Conservation (phyloP, 2,797 vertebrate genomes). For the Alectoris magna region DNA sequence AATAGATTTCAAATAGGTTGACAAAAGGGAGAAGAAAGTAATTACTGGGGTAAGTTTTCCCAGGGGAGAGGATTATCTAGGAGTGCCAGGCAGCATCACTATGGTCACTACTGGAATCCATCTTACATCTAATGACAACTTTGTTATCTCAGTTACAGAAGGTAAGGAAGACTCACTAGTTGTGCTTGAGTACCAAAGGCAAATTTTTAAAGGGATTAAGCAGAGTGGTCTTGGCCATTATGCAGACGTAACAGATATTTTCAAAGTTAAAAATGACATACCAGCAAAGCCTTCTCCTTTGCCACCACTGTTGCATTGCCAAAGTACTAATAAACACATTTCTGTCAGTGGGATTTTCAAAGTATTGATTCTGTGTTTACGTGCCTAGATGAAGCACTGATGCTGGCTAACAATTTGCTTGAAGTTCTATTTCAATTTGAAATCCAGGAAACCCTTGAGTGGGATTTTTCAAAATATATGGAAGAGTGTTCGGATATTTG, state of each 20-base stretch:
- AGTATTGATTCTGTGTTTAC: neutral
- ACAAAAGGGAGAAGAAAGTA: conserved; percentile 58
- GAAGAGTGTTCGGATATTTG: neutral
- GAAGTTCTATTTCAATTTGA: neutral
- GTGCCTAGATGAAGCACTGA: neutral
- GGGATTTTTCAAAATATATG: neutral
- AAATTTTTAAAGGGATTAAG: conserved; percentile 32
- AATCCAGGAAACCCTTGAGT: neutral
- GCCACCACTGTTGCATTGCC: neutral
- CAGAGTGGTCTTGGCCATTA: neutral
- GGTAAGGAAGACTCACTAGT: conserved; percentile 11
- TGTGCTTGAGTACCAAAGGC: neutral
- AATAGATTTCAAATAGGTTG: conserved; percentile 61
- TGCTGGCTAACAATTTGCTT: neutral
- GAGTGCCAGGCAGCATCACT: conserved; percentile 36
- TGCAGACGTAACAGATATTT: neutral
- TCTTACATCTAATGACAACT: conserved; percentile 48
- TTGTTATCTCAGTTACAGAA: conserved; percentile 30
- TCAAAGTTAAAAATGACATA: neutral
- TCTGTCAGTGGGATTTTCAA: neutral
- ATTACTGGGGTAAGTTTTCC: conserved; percentile 45
- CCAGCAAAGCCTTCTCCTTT: neutral
- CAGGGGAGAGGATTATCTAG: conserved; percentile 40
- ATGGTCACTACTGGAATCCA: conserved; percentile 49
- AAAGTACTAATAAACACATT: neutral